Base-by-base conservation (phyloP, 1,140 invertebrate genomes). In the Drosophila orena region DNA sequence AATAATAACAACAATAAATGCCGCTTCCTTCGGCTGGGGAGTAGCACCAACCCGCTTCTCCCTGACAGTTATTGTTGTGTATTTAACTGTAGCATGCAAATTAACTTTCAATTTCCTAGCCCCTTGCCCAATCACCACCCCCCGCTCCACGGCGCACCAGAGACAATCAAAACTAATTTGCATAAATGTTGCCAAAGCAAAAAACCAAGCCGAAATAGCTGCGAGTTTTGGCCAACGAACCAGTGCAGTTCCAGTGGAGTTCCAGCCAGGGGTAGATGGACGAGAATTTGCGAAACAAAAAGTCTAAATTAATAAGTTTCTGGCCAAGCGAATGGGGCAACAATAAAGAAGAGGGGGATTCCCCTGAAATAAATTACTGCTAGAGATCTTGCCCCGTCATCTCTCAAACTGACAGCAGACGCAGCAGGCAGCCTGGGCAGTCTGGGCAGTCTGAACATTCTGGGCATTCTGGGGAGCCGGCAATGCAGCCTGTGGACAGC, bases 131-230 rank as follows among this genome's bases (percentile, higher is more conserved):
- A 10, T 46, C 22, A 4, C 3, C 2, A 0, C 37, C 20, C 43
- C n/a, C 15, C 46, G n/a, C 35, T 10, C 43, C n/a, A 5, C 46
- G n/a, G n/a, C 20, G 14, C 34, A 17, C n/a, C 40, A 30, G 38
- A 90, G 81, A 90, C 81, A 90, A 90, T 90, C 86, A 90, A 90
- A 90, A 90, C 71, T 77, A 86, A 90, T 90, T 90, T 90, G 76
- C 86, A 90, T 90, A 90, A 90, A 90, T 90, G 86, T 77, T 85
- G 69, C 71, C 57, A 79, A 84, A 74, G 78, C 81, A 85, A 77
- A 77, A 79, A 70, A 66, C 62, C n/a, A n/a, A n/a, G n/a, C 78
- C 70, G 61, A 70, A 62, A 60, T 77, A 69, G 71, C 77, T 60
- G 58, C 79, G 53, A 81, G 56, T 64, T 53, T 86, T 80, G 75